phyloP scores from a whole-genome alignment of 1,140 invertebrate species.

The Drosophila pachea region DNA sequence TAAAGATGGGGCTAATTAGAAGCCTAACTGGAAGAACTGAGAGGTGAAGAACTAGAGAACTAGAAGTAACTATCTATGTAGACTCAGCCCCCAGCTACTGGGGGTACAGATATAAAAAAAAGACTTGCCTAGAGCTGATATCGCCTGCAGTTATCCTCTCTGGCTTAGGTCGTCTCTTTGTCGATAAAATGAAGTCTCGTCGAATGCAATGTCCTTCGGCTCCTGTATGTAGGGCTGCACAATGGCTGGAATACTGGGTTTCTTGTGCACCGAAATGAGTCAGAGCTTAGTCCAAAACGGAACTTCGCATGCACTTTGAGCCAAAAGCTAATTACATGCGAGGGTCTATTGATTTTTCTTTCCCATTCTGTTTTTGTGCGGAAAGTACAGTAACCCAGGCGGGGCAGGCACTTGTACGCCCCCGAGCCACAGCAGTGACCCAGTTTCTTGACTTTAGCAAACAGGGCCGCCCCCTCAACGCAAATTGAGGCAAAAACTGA shows the following conservation, averaged over 20 bases:
- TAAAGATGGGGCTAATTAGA: too few species aligned
- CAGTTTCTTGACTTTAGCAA: constrained; percentile 43
- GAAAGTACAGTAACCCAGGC: constrained; percentile 60
- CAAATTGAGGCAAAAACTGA: constrained; percentile 54
- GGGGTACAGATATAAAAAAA: too few species aligned
- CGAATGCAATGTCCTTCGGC: background rate
- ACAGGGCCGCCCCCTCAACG: constrained; percentile 47
- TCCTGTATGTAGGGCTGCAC: too few species aligned
- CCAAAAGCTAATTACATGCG: constrained; percentile 55
- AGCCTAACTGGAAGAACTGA: too few species aligned
- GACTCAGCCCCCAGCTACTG: too few species aligned
- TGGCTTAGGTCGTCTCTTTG: too few species aligned
- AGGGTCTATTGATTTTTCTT: constrained; percentile 55
- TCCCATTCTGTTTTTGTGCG: constrained; percentile 25
- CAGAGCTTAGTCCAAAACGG: constrained; percentile 19
- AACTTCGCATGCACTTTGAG: constrained; percentile 58
- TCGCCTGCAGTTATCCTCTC: too few species aligned
- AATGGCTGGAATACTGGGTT: constrained; percentile 19
- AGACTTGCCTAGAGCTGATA: too few species aligned
- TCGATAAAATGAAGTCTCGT: too few species aligned
- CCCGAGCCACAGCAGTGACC: constrained; percentile 57
- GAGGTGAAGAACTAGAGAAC: too few species aligned
- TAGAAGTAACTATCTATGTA: too few species aligned
- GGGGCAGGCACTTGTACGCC: constrained; percentile 22
- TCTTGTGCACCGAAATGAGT: constrained; percentile 28